These are phyloP conservation scores for Temnothorax longispinosus DNA, from an alignment of 1,140 invertebrate genomes.

Conservation along the genomic window DNA sequence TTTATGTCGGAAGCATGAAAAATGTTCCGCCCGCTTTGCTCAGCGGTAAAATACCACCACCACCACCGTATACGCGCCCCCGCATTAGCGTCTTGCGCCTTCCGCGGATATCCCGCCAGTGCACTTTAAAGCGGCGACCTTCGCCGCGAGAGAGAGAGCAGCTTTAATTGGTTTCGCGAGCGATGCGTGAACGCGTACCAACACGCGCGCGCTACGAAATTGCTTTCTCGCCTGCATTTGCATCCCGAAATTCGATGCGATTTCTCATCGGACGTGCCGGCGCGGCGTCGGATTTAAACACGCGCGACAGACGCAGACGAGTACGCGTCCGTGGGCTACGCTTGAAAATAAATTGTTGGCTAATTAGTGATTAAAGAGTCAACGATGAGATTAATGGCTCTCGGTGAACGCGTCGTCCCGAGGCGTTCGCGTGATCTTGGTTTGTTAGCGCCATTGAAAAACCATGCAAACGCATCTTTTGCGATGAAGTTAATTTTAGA, in stretches of 20 bases:
- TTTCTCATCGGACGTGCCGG: slow-evolving; percentile 39
- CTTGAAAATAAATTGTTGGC: slow-evolving; percentile 31
- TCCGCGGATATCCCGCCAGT: slow-evolving; percentile 1
- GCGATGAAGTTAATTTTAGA: neutral
- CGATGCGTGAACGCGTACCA: slow-evolving; percentile 36
- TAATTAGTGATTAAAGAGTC: slow-evolving; percentile 54
- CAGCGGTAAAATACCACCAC: slow-evolving; percentile 5
- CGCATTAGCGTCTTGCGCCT: slow-evolving; percentile 3
- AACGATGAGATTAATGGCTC: slow-evolving; percentile 40
- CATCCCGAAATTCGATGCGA: slow-evolving; percentile 34
- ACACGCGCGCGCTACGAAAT: slow-evolving; percentile 42
- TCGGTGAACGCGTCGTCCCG: neutral
- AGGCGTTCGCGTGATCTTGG: neutral
- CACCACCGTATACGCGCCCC: neutral
- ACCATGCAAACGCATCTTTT: neutral
- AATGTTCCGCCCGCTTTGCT: slow-evolving; percentile 63
- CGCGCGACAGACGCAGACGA: slow-evolving; percentile 27
- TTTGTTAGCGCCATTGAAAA: neutral
- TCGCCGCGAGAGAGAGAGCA: slow-evolving; percentile 9
- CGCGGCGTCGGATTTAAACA: slow-evolving; percentile 41
- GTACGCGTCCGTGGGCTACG: neutral
- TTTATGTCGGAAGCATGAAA: slow-evolving; percentile 70
- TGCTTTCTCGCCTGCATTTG: slow-evolving; percentile 35
- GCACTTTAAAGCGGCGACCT: slow-evolving; percentile 38
- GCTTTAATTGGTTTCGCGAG: slow-evolving; percentile 60